A percentile compares a stretch with the other conserved stretches of the same genome.
phyloP scores from a whole-genome alignment of 2,797 vertebrate genomes.

The Cuniculus paca region DNA sequence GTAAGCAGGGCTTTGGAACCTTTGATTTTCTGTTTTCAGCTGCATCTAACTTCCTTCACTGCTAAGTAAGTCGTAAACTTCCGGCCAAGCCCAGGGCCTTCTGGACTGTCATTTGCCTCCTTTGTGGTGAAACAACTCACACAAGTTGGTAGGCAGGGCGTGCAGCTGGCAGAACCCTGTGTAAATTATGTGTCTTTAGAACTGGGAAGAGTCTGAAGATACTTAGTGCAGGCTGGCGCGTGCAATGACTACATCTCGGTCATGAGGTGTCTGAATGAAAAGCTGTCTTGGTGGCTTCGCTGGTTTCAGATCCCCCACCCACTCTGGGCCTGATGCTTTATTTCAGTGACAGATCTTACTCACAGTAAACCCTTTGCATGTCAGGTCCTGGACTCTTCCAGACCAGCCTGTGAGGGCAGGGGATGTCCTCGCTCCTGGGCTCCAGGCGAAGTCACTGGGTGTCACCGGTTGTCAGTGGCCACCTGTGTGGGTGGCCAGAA shows the following conservation, averaged over 20 bases:
- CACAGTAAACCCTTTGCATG: background rate
- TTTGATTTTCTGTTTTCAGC: constrained; percentile 59
- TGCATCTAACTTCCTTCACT: constrained; percentile 5
- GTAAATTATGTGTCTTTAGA: background rate
- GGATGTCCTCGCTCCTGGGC: background rate
- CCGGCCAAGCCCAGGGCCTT: constrained; percentile 5
- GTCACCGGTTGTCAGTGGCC: background rate
- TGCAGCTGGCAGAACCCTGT: background rate
- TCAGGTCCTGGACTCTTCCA: background rate
- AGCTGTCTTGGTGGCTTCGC: constrained; percentile 27
- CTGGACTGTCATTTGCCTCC: background rate
- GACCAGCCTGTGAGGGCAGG: background rate
- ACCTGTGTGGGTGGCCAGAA: background rate
- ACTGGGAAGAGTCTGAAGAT: background rate
- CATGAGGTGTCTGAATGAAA: background rate
- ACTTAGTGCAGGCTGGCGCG: background rate
- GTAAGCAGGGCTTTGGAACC: background rate
- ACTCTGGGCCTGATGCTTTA: background rate
- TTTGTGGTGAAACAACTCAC: constrained; percentile 37
- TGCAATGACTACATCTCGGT: background rate
- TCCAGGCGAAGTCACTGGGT: background rate
- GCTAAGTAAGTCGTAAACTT: background rate
- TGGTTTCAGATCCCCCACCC: background rate
- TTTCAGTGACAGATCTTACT: background rate
- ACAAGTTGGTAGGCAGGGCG: background rate